These are phyloP conservation scores for Oreochromis tanganicae DNA, from an alignment of 2,113 vertebrate genomes.

Conservation along the genomic window DNA sequence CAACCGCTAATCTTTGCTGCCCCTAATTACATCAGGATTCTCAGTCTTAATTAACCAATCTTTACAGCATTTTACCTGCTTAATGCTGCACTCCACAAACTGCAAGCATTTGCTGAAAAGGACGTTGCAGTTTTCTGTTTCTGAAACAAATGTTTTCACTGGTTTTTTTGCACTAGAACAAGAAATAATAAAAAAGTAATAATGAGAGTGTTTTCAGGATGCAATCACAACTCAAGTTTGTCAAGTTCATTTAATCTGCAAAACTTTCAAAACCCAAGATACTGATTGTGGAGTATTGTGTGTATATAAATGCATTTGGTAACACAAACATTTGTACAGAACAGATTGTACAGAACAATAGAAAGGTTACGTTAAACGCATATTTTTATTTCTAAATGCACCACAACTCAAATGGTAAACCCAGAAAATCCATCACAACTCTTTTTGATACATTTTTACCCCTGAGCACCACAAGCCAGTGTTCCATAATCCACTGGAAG, in stretches of 20 bases:
- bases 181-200: not conserved
- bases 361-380: constrained; percentile 56
- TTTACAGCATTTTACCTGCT: constrained; percentile 70
- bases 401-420: constrained; percentile 71
- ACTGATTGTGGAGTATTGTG: not conserved
- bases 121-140: constrained; percentile 12
- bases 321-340: not conserved
- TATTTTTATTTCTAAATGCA: constrained; percentile 69
- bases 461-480: constrained; percentile 76
- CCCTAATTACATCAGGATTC: constrained; percentile 76
- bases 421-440: constrained; percentile 50
- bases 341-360: not conserved
- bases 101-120: constrained; percentile 44
- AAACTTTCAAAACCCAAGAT: not conserved
- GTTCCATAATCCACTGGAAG: constrained; percentile 69
- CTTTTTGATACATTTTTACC: constrained; percentile 48
- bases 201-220: not conserved
- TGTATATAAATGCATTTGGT: not conserved
- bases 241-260: not conserved
- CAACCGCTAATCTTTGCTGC: constrained; percentile 73
- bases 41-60: constrained; percentile 79
- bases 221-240: not conserved
- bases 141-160: not conserved
- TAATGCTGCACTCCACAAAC: constrained; percentile 66
- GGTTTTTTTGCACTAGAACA: not conserved